Percentiles rank a stretch among this genome's conserved stretches.
Conservation (phyloP, 2,888 invertebrate species). For the Hipparchia sbordonii region DNA sequence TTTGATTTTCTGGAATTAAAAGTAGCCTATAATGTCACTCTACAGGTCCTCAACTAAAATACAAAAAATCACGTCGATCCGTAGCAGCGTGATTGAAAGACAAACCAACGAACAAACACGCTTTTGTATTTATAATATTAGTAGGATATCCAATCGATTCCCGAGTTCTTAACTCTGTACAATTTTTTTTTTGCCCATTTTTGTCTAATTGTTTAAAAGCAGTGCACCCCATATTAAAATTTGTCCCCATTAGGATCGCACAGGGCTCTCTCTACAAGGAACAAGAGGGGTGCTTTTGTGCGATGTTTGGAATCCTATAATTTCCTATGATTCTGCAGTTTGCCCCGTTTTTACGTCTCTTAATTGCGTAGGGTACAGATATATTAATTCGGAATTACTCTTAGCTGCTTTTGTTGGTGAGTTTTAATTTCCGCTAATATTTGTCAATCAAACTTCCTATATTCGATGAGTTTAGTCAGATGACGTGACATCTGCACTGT, state of each 20-base stretch:
- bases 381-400: constrained; percentile 71
- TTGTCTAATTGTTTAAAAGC: constrained; percentile 64
- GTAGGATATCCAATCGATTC: constrained; percentile 1
- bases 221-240: constrained; percentile 73
- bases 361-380: constrained; percentile 58
- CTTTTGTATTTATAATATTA: no score
- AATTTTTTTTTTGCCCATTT: constrained; percentile 21
- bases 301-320: constrained; percentile 75
- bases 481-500: background rate
- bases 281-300: constrained; percentile 65
- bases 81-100: no score
- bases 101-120: no score
- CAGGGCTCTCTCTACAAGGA: constrained; percentile 47
- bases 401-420: constrained; percentile 60
- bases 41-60: no score
- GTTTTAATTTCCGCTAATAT: constrained; percentile 71
- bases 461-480: background rate
- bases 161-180: constrained; percentile 8
- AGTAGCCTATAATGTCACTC: no score
- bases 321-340: constrained; percentile 77
- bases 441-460: constrained; percentile 46
- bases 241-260: constrained; percentile 71
- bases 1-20: no score
- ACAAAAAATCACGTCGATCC: no score
- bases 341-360: constrained; percentile 59